Conservation (phyloP, 2,113 vertebrate genomes). For the Myxocyprinus asiaticus region DNA sequence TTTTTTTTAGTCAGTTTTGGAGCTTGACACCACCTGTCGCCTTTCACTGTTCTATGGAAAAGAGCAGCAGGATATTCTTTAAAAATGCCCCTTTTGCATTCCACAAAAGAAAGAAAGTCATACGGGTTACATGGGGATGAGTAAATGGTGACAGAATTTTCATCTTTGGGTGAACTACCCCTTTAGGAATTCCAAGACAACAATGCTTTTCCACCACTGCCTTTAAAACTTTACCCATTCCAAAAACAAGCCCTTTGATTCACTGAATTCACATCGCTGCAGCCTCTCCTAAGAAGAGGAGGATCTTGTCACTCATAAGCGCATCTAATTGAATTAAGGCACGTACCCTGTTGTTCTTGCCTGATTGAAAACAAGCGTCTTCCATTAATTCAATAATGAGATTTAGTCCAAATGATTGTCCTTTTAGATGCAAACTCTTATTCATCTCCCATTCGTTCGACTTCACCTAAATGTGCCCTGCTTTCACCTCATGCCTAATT, state of each 20-base stretch:
- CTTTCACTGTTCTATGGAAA: too few relatives aligned
- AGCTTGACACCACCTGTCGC: too few relatives aligned
- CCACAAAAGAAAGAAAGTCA: too few relatives aligned
- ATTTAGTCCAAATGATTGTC: slow-evolving; percentile 72
- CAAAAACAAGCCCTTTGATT: slow-evolving; percentile 30
- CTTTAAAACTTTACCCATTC: neutral
- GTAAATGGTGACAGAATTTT: too few relatives aligned
- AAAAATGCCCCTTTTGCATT: too few relatives aligned
- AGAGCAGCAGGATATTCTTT: too few relatives aligned
- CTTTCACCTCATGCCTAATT: slow-evolving; percentile 70
- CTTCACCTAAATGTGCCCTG: slow-evolving; percentile 60
- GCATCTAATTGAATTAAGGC: slow-evolving; percentile 64
- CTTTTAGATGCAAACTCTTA: slow-evolving; percentile 62
- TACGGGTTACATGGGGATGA: too few relatives aligned
- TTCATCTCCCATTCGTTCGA: slow-evolving; percentile 63
- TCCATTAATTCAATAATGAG: slow-evolving; percentile 67
- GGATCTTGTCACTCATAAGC: slow-evolving; percentile 43
- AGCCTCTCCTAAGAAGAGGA: slow-evolving; percentile 18
- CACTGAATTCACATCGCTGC: slow-evolving; percentile 9
- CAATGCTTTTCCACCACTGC: too few relatives aligned
- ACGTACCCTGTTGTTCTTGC: slow-evolving; percentile 60
- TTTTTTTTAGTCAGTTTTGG: too few relatives aligned
- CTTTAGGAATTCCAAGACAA: too few relatives aligned
- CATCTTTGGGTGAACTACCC: too few relatives aligned
- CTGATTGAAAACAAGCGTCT: slow-evolving; percentile 59